Base-by-base conservation (phyloP, 2,797 vertebrate species). In the Gymnothorax javanicus region DNA sequence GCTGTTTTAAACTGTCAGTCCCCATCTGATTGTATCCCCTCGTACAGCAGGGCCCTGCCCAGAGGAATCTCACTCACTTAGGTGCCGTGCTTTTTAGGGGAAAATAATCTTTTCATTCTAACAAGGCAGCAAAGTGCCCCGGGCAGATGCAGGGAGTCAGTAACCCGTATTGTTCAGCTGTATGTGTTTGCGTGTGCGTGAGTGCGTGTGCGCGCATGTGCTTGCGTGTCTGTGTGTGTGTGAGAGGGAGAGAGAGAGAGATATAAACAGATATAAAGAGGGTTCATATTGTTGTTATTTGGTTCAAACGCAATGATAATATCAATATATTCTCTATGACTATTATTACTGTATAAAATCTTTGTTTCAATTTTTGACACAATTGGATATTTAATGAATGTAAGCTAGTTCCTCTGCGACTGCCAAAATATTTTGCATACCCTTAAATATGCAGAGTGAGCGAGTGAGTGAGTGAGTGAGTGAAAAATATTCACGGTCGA, bases 1-100 rank as follows among this genome's bases (percentile, higher is more conserved):
- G 90, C 95, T 94, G 94, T 93, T 96, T 96, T 94, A 90, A 91
- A 93, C 94, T 95, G 96, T 96, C 96, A 95, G 91, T 91, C 92
- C 88, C 92, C 93, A 96, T 96, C 95, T 93, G 91, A 93, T 92
- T 87, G 85, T 89, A 89, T 90, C 87, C 88, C 87, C 88, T 90
- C 88, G 92, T 87, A 86, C 90, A 88, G 88, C 93, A 87, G 91
- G 89, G 83, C 87, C 91, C 94, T 92, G 95, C 93, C 95, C 89
- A 88, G 86, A 91, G 91, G 93, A 94, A 95, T 96, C 94, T 95
- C 94, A 92, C 90, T 94, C 95, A 93, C 93, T 95, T 95, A 94
- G 91, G 90, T 84, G 54, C 85, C 87, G 64, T 91, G 84, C 91
- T 90, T 88, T 89, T 91, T 91, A 88, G 92, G 89, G 92, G 91